Conservation (phyloP, 2,888 invertebrate species). For the Boloria selene region DNA sequence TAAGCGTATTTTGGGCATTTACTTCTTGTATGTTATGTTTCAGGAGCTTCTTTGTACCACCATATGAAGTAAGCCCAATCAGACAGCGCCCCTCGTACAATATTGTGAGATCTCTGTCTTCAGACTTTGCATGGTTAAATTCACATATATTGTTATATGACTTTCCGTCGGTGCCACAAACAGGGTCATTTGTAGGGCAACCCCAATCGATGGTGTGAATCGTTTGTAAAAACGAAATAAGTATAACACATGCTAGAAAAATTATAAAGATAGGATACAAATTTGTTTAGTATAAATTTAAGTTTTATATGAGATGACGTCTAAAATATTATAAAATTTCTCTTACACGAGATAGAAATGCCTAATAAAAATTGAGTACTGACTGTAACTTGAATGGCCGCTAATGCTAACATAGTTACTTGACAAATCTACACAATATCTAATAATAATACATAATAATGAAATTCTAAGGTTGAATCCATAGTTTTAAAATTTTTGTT, state of each 20-base stretch:
- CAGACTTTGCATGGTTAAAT: constrained; percentile 34
- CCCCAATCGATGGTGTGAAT: constrained; percentile 10
- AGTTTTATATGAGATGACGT: neutral
- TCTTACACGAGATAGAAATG: neutral
- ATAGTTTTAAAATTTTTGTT: too few relatives aligned
- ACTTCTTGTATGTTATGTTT: too few relatives aligned
- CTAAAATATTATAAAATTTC: neutral
- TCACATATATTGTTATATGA: constrained; percentile 49
- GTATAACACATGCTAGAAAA: constrained; percentile 22
- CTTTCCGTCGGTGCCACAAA: constrained; percentile 50
- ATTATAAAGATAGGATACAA: too few relatives aligned
- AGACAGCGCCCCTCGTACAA: constrained; percentile 32
- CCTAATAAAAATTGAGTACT: neutral
- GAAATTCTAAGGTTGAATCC: too few relatives aligned
- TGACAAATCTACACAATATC: too few relatives aligned
- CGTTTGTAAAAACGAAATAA: neutral
- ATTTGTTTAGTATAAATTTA: too few relatives aligned
- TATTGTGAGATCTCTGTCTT: constrained; percentile 37
- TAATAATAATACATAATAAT: too few relatives aligned
- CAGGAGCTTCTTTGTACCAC: too few relatives aligned
- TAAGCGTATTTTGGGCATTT: too few relatives aligned
- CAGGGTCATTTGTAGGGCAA: constrained; percentile 15
- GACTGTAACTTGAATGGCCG: too few relatives aligned
- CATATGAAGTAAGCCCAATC: neutral
- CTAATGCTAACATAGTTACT: too few relatives aligned